A percentile compares a stretch with the other conserved stretches of the same genome.
These are phyloP conservation scores for Turdus rufiventris DNA, from an alignment of 2,113 vertebrate genomes.

Conservation along the genomic window DNA sequence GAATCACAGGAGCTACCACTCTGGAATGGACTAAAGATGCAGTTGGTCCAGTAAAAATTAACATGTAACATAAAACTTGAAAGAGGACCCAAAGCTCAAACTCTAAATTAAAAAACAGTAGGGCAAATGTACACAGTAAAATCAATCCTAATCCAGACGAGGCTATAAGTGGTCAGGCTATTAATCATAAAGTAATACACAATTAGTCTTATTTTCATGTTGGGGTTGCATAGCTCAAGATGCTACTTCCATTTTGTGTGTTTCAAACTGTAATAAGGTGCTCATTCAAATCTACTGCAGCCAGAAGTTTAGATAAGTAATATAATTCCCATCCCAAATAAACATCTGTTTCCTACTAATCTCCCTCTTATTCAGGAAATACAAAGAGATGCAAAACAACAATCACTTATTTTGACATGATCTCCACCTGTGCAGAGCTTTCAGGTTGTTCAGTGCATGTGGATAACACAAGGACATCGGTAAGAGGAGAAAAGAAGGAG, in stretches of 20 bases:
- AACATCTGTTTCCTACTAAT: not conserved
- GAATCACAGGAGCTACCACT: not conserved
- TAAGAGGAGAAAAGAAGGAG: not conserved
- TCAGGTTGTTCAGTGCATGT: not conserved
- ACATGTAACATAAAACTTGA: accelerated
- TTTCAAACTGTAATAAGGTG: not conserved
- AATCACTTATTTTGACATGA: not conserved
- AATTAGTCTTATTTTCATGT: not conserved
- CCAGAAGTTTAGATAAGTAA: not conserved
- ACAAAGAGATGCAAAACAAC: not conserved
- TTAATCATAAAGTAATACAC: not conserved
- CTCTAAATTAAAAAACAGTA: not conserved
- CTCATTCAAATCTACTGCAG: not conserved
- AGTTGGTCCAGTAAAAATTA: not conserved
- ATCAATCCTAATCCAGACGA: not conserved
- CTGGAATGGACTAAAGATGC: not conserved
- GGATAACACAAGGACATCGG: not conserved
- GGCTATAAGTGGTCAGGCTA: not conserved
- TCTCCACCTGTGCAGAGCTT: not conserved
- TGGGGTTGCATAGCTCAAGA: not conserved
- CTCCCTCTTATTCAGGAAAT: not conserved
- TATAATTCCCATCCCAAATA: not conserved
- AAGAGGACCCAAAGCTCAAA: not conserved
- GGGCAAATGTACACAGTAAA: not conserved
- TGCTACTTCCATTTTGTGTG: not conserved